These are phyloP conservation scores for Hypomecis punctinalis DNA, from an alignment of 2,888 invertebrate genomes.

Conservation along the genomic window DNA sequence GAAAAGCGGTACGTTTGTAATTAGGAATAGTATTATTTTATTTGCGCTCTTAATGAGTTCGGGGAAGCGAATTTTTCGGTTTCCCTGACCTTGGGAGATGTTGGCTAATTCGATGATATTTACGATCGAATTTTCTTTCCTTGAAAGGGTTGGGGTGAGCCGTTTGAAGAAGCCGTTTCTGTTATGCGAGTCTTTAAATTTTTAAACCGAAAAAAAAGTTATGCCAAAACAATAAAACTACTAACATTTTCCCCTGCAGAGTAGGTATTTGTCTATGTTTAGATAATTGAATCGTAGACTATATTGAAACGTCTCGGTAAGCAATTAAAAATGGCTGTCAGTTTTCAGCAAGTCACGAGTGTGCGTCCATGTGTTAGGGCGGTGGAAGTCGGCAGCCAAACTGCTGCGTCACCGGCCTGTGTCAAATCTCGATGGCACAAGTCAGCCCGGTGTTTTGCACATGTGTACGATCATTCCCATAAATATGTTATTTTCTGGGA, in stretches of 20 bases:
- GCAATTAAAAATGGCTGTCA: conserved; percentile 77
- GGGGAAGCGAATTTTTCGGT: conserved; percentile 12
- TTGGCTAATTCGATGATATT: conserved; percentile 19
- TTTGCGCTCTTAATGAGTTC: conserved; percentile 33
- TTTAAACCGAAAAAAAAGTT: neutral
- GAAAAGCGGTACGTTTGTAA: conserved; percentile 44
- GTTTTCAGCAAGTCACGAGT: conserved; percentile 69
- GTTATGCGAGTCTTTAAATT: neutral
- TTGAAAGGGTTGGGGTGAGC: conserved; percentile 7
- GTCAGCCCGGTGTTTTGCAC: conserved; percentile 70
- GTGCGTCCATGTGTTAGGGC: conserved; percentile 69
- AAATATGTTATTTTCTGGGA: conserved; percentile 9
- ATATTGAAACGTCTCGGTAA: conserved; percentile 57
- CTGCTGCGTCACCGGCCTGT: conserved; percentile 74
- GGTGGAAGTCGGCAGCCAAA: conserved; percentile 51
- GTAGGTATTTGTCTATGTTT: neutral
- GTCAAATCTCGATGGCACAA: conserved; percentile 79
- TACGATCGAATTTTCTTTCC: conserved; percentile 17
- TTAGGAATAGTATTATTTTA: conserved; percentile 46
- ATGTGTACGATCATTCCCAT: conserved; percentile 57
- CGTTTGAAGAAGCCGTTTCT: neutral
- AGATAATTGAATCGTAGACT: conserved; percentile 62
- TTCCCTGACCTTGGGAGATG: conserved; percentile 23
- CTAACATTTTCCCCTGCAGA: neutral
- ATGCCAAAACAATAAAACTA: neutral